Evolutionary conservation across 1,140 invertebrate species (phyloP).

Genomic region (Proctacanthus coquilletti): DNA sequence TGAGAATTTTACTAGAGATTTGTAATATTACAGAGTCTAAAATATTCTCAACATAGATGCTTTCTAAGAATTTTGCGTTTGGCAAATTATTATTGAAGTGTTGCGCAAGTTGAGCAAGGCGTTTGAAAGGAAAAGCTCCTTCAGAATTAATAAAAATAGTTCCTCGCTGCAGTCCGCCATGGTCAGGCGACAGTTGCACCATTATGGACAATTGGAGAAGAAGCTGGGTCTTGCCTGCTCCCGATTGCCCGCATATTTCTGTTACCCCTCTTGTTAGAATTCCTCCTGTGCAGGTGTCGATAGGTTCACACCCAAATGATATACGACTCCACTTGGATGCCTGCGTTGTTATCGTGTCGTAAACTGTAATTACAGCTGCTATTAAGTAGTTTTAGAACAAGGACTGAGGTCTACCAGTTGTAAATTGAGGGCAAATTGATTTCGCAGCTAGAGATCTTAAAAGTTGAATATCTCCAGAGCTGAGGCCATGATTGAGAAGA

Average conservation of each 20-base stretch:
- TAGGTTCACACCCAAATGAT: conserved; percentile 39
- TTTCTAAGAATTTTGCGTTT: background rate
- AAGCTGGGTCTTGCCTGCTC: conserved; percentile 72
- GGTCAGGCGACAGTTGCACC: conserved; percentile 20
- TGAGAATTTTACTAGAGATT: background rate
- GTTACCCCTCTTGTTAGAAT: conserved; percentile 55
- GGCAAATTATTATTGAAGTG: conserved; percentile 7
- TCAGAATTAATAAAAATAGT: conserved; percentile 65
- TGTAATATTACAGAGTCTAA: conserved; percentile 35
- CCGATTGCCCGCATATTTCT: conserved; percentile 70
- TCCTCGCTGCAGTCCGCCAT: conserved; percentile 33
- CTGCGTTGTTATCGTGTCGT: too few relatives aligned
- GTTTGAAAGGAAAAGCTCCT: conserved; percentile 51
- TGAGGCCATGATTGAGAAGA: too few relatives aligned
- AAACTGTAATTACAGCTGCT: too few relatives aligned
- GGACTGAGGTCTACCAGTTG: too few relatives aligned
- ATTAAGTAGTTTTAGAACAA: too few relatives aligned
- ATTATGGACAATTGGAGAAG: conserved; percentile 50
- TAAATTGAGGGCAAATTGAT: too few relatives aligned
- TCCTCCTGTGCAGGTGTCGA: conserved; percentile 57
- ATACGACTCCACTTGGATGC: conserved; percentile 31
- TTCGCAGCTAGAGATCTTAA: too few relatives aligned
- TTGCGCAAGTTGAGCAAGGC: conserved; percentile 38
- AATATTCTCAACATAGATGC: conserved; percentile 21
- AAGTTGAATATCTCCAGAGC: too few relatives aligned